Percentiles rank a stretch among this genome's conserved stretches.
phyloP scores from a whole-genome alignment of 1,140 invertebrate species.

The Prorops nasuta region DNA sequence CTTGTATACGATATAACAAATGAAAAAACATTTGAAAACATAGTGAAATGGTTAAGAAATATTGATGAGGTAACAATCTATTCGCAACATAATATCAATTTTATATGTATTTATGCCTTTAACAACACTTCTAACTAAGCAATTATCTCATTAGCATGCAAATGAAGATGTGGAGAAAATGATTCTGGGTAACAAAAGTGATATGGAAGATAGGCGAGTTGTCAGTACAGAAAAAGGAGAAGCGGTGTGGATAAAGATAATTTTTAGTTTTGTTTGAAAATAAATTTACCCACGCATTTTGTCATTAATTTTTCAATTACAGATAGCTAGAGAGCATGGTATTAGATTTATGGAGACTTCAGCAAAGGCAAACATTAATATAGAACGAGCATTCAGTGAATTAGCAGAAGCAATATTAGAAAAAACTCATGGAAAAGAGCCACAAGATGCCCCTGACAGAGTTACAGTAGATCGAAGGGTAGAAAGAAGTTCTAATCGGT shows the following conservation, averaged over 20 bases:
- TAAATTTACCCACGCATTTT: neutral
- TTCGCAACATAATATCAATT: neutral
- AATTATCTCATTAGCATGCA: conserved; percentile 72
- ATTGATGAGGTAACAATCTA: conserved; percentile 78
- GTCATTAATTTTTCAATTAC: conserved; percentile 35
- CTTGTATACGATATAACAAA: conserved; percentile 98
- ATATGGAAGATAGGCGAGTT: conserved; percentile 96
- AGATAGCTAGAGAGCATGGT: conserved; percentile 96
- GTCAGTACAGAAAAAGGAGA: conserved; percentile 88
- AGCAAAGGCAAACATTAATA: conserved; percentile 97
- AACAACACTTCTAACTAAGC: neutral
- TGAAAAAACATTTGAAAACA: conserved; percentile 98
- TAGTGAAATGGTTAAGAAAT: conserved; percentile 96
- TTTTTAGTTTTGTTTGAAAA: neutral
- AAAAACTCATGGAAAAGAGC: conserved; percentile 72
- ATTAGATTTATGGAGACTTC: conserved; percentile 99
- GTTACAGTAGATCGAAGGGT: conserved; percentile 65
- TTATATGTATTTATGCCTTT: neutral
- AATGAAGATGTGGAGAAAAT: conserved; percentile 99
- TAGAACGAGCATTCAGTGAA: conserved; percentile 95
- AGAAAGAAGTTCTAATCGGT: conserved; percentile 52
- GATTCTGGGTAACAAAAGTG: conserved; percentile 99
- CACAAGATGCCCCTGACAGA: conserved; percentile 66
- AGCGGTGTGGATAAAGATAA: conserved; percentile 73
- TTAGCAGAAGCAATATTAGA: conserved; percentile 94